These are phyloP conservation scores for Eudyptes chrysolophus DNA, from an alignment of 2,113 vertebrate species.

Conservation along the genomic window DNA sequence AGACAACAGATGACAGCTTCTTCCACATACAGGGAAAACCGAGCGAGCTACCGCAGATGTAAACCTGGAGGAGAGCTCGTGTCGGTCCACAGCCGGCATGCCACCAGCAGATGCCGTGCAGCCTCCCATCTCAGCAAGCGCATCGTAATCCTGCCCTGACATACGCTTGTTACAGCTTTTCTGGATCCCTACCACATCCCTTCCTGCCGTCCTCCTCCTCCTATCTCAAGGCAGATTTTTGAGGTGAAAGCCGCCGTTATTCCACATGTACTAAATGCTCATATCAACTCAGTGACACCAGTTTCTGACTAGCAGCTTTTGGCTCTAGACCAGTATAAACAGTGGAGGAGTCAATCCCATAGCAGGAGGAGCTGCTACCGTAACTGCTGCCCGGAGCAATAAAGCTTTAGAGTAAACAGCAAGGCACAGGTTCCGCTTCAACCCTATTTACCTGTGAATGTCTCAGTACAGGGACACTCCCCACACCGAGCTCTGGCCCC, in stretches of 20 bases:
- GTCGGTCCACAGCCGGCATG: not conserved
- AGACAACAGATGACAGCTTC: not conserved
- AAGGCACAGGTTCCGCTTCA: not conserved
- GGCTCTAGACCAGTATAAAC: not conserved
- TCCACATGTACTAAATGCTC: not conserved
- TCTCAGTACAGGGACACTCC: not conserved
- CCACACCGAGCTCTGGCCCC: not conserved
- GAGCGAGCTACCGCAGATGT: not conserved
- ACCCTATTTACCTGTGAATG: not conserved
- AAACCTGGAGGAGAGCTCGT: not conserved
- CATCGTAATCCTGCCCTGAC: not conserved
- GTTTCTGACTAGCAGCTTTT: not conserved
- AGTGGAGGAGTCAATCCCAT: not conserved
- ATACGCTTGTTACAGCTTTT: accelerated
- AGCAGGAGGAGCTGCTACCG: not conserved
- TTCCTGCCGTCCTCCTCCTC: not conserved
- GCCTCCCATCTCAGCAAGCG: not conserved
- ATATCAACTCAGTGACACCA: not conserved
- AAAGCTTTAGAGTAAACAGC: not conserved
- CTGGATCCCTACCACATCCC: not conserved
- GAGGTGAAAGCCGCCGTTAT: not conserved
- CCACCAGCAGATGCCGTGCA: not conserved
- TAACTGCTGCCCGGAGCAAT: not conserved
- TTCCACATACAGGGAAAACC: not conserved
- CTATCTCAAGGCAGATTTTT: not conserved